These are phyloP conservation scores for Lepidurus couesii DNA, from an alignment of 1,140 invertebrate species.

Conservation along the genomic window DNA sequence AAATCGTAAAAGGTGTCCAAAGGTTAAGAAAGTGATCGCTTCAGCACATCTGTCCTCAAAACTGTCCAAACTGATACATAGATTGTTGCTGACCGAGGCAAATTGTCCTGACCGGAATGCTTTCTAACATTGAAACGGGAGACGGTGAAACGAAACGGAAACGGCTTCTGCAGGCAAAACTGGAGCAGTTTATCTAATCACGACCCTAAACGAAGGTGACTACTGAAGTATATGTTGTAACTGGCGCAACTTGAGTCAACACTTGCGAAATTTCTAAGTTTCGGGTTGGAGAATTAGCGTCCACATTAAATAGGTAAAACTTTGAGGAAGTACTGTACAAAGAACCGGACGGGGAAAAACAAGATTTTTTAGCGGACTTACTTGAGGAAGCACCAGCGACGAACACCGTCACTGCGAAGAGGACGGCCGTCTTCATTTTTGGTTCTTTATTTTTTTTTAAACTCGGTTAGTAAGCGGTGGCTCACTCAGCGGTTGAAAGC, in stretches of 20 bases:
- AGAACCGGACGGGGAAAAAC: background rate
- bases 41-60: conserved; percentile 14
- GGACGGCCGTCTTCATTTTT: conserved; percentile 17
- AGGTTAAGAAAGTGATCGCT: background rate
- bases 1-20: background rate
- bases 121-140: no score
- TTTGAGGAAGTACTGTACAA: background rate
- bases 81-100: background rate
- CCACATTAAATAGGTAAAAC: background rate
- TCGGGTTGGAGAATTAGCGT: background rate
- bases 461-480: background rate
- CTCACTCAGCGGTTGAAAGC: background rate
- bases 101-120: background rate
- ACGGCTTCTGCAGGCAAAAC: no score
- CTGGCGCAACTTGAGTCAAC: no score
- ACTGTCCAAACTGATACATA: background rate
- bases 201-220: background rate
- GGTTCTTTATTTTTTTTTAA: background rate
- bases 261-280: background rate
- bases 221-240: background rate
- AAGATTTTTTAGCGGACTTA: background rate
- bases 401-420: background rate
- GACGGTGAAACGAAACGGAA: no score
- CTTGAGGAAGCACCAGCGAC: background rate
- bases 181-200: background rate